These are phyloP conservation scores for Pterocles burchelli DNA, from an alignment of 2,113 vertebrate species.

Conservation along the genomic window DNA sequence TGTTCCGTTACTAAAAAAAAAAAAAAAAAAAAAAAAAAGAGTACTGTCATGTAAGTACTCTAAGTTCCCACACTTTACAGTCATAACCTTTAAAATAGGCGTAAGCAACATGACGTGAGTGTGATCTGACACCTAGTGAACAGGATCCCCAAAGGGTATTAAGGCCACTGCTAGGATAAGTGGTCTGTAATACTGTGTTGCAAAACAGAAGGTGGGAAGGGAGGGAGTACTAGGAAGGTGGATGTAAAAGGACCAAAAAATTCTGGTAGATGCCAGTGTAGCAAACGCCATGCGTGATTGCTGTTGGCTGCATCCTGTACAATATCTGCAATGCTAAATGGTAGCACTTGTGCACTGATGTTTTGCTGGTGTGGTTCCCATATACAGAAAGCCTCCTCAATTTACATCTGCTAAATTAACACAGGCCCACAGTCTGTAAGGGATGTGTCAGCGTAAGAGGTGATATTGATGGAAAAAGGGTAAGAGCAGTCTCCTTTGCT, in stretches of 20 bases:
- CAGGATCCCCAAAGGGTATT: neutral
- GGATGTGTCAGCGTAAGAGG: neutral
- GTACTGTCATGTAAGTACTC: neutral
- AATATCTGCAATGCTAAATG: neutral
- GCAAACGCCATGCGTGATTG: neutral
- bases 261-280: neutral
- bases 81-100: neutral
- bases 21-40: neutral
- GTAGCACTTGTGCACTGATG: neutral
- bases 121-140: neutral
- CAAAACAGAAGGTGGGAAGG: neutral
- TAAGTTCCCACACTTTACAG: neutral
- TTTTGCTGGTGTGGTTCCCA: neutral
- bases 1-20: neutral
- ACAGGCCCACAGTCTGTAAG: neutral
- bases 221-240: neutral
- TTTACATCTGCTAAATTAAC: neutral
- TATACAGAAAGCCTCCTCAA: neutral
- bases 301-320: neutral
- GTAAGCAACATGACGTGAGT: neutral
- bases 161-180: neutral
- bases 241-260: neutral
- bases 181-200: neutral
- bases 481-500: neutral
- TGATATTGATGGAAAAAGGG: neutral